These are phyloP conservation scores for Palythoa grandis DNA, from an alignment of 92 coral and sea anemone genomes.

Conservation along the genomic window DNA sequence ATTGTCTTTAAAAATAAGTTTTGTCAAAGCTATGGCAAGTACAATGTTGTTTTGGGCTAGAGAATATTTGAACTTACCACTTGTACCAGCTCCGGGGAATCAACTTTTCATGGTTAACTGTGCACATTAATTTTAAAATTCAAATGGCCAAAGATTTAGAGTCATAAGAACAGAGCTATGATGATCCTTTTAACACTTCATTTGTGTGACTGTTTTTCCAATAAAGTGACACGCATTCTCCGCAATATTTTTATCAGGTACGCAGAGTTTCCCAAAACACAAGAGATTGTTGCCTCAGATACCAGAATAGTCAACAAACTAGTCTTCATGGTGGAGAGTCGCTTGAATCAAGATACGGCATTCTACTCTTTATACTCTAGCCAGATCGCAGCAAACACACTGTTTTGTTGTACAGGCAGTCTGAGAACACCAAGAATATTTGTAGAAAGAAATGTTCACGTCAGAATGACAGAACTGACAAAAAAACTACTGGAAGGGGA, in stretches of 20 bases:
- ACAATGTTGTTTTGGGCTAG: too few relatives aligned
- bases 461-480: conserved; percentile 65
- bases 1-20: too few relatives aligned
- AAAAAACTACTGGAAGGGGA: conserved; percentile 39
- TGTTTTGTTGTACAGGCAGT: conserved; percentile 85
- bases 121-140: too few relatives aligned
- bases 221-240: not conserved
- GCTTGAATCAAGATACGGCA: conserved; percentile 47
- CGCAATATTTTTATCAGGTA: conserved; percentile 49
- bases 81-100: too few relatives aligned
- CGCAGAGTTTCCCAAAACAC: conserved; percentile 81
- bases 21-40: too few relatives aligned
- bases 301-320: conserved; percentile 60
- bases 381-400: conserved; percentile 85
- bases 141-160: too few relatives aligned
- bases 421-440: conserved; percentile 63
- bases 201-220: not conserved
- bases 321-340: conserved; percentile 73
- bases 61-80: too few relatives aligned
- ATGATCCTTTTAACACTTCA: too few relatives aligned
- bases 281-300: conserved; percentile 64
- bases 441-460: conserved; percentile 67
- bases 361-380: conserved; percentile 63
- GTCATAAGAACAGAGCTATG: too few relatives aligned
- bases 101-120: too few relatives aligned